Conservation (phyloP, 2,888 invertebrate genomes). For the Pammene aurita region DNA sequence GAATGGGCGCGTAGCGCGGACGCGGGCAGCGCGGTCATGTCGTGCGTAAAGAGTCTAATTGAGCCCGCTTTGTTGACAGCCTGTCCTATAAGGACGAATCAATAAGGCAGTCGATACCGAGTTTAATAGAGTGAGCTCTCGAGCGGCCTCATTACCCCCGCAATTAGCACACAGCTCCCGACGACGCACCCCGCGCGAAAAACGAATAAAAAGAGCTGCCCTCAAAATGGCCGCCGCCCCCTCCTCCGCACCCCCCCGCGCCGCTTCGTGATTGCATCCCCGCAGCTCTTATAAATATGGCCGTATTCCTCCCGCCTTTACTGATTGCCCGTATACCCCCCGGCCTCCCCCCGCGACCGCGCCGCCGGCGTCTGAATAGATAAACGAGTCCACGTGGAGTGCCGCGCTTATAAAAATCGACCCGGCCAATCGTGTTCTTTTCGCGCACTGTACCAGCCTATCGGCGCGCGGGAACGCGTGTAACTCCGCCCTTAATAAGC, state of each 20-base stretch:
- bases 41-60: constrained; percentile 72
- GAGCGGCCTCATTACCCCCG: constrained; percentile 83
- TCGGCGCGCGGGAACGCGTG: constrained; percentile 63
- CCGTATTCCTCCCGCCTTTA: constrained; percentile 84
- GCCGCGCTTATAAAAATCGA: constrained; percentile 82
- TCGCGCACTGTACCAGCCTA: constrained; percentile 62
- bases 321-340: constrained; percentile 85
- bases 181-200: constrained; percentile 83
- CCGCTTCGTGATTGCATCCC: constrained; percentile 84
- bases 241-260: constrained; percentile 76
- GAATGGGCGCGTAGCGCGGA: constrained; percentile 29
- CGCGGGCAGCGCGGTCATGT: constrained; percentile 29
- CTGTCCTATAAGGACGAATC: constrained; percentile 74
- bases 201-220: constrained; percentile 87
- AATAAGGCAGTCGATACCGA: constrained; percentile 82
- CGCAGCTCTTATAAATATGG: constrained; percentile 85
- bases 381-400: constrained; percentile 84
- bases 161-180: constrained; percentile 82
- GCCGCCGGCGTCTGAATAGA: constrained; percentile 85
- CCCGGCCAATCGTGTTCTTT: constrained; percentile 67
- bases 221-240: constrained; percentile 88
- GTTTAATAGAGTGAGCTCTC: constrained; percentile 82
- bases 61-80: constrained; percentile 76
- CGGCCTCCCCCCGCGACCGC: constrained; percentile 81
- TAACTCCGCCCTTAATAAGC: constrained; percentile 84